Base-by-base conservation (phyloP, 2,113 vertebrate genomes). In the Lamprologus callipterus region DNA sequence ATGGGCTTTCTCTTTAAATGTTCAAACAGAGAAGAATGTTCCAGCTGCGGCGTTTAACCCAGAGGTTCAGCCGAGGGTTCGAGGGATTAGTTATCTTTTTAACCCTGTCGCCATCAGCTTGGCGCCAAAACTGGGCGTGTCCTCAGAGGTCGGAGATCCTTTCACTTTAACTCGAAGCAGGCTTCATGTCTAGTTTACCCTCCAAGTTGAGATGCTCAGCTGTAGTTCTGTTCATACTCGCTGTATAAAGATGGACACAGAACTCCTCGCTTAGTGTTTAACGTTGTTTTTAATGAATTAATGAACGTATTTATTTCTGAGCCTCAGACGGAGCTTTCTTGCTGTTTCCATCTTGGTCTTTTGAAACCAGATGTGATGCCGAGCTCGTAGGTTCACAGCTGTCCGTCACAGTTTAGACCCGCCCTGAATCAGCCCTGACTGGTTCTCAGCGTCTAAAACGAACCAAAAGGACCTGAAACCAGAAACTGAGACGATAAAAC, bases 61-160 rank as follows among this genome's bases (percentile, higher is more conserved):
- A 3, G 45, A 49, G 42, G 42, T 78, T 78, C 21, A 45, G 42
- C 21, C 3, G 14, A 28, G 21, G 14, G 68, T 17, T 45, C 13
- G 21, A 26, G 68, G n/a, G 21, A 9, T 73, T 19, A 19, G 23
- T 9, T 5, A 19, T 75, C 9, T 47, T 75, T 73, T 31, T 28
- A 0, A 2, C 6, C 68, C 6, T 1, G 40, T 73, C 9, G 3
- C 3, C 70, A 3, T 11, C 42, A 28, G 23, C 14, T 63, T n/a
- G 31, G 17, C 17, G 21, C 37, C 65, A 26, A 17, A 45, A 45
- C 40, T 45, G 37, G 37, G 14, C 12, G 21, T 42, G 37, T 42
- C n/a, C 12, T 23, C n/a, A 1, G 65, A 70, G 13, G 1, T 26
- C 3, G 0, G 37, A 0, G 28, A n/a, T n/a, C n/a, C n/a, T n/a